Conservation (phyloP, 1,140 invertebrate genomes). For the Leptinotarsa defecta region DNA sequence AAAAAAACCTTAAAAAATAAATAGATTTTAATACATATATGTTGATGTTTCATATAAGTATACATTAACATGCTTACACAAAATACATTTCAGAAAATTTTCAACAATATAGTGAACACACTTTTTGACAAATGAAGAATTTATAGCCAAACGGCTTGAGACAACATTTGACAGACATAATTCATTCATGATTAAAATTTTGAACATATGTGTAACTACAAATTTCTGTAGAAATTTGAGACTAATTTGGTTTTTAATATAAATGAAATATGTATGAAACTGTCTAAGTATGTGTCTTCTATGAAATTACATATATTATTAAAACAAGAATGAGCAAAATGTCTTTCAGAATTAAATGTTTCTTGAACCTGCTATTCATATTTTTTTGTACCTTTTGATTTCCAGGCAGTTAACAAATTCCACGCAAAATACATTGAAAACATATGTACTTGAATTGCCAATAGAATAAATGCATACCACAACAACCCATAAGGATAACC, state of each 20-base stretch:
- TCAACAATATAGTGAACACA: neutral
- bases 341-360: neutral
- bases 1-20: neutral
- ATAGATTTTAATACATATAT: neutral
- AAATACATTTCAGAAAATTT: slow-evolving; percentile 10
- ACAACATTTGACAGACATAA: no score
- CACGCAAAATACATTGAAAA: slow-evolving; percentile 89
- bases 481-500: slow-evolving; percentile 89
- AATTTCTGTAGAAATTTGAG: no score
- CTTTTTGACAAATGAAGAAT: no score
- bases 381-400: slow-evolving; percentile 63
- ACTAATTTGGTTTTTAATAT: no score
- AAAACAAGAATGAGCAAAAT: slow-evolving; percentile 11
- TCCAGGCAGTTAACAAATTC: slow-evolving; percentile 87
- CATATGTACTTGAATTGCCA: slow-evolving; percentile 88
- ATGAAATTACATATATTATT: slow-evolving; percentile 5
- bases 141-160: no score
- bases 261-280: no score
- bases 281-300: no score
- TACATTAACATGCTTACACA: neutral
- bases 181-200: no score
- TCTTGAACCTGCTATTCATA: neutral
- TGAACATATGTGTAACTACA: no score
- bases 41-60: slow-evolving; percentile 1
- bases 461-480: slow-evolving; percentile 90